Conservation (phyloP, 2,797 vertebrate species). For the Rhodeus uyekii region DNA sequence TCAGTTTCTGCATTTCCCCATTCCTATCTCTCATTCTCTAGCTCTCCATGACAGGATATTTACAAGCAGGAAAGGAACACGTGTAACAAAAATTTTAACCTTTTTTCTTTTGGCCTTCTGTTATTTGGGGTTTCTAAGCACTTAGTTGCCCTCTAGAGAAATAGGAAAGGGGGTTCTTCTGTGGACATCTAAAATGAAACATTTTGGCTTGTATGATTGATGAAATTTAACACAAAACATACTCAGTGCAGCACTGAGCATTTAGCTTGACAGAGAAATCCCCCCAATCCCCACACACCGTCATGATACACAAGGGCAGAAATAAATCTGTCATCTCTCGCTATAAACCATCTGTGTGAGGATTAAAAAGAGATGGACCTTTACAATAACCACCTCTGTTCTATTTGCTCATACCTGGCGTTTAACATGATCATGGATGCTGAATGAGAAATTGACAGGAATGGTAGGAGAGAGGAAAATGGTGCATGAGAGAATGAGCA, state of each 20-base stretch:
- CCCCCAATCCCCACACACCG: too few species aligned
- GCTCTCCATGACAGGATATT: background rate
- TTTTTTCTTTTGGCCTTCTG: background rate
- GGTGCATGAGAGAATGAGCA: background rate
- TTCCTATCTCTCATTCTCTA: background rate
- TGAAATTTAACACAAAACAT: background rate
- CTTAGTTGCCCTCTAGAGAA: background rate
- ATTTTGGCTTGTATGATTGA: background rate
- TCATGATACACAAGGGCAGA: background rate
- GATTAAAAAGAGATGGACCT: background rate
- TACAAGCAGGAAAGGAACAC: background rate
- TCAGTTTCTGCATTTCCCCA: slow-evolving; percentile 5
- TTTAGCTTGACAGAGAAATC: background rate
- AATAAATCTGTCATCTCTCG: background rate
- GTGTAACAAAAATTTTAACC: background rate
- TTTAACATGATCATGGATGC: slow-evolving; percentile 2
- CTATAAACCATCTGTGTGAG: background rate
- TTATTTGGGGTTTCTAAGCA: background rate
- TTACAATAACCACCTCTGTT: background rate
- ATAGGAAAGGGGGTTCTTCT: background rate
- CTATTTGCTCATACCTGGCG: background rate
- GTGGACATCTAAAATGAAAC: background rate
- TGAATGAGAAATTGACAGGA: slow-evolving; percentile 29
- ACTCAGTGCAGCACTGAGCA: background rate
- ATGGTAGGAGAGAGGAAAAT: background rate